These are phyloP conservation scores for Aricia agestis DNA, from an alignment of 1,140 invertebrate genomes.

Conservation along the genomic window DNA sequence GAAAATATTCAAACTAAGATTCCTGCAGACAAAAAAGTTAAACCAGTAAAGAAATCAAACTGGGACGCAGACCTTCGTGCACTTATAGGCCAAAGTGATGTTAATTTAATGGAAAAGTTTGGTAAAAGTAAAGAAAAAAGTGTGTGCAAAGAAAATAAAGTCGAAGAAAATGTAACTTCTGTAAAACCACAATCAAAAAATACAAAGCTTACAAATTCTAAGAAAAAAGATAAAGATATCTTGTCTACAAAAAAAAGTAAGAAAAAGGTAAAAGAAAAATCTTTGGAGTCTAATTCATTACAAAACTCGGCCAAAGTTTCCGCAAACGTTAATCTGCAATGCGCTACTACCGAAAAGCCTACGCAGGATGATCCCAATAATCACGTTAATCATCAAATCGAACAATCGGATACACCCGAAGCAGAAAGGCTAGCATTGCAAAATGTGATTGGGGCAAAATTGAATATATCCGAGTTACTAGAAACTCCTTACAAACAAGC, in stretches of 20 bases:
- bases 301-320: background rate
- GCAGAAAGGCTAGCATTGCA: conserved; percentile 51
- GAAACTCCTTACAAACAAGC: conserved; percentile 69
- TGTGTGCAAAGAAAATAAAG: background rate
- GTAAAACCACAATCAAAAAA: conserved; percentile 18
- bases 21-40: conserved; percentile 30
- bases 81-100: conserved; percentile 29
- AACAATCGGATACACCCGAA: conserved; percentile 55
- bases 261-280: conserved; percentile 5
- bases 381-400: conserved; percentile 36
- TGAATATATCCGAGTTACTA: conserved; percentile 64
- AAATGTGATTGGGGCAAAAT: conserved; percentile 58
- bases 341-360: background rate
- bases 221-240: background rate
- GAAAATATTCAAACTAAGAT: conserved; percentile 15
- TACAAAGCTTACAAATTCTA: background rate
- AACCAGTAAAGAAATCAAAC: conserved; percentile 42
- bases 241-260: background rate
- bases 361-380: conserved; percentile 24
- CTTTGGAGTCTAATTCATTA: background rate
- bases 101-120: conserved; percentile 23
- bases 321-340: background rate
- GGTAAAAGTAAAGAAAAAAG: background rate
- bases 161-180: conserved; percentile 30
- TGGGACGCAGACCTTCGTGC: conserved; percentile 62